Evolutionary conservation across 2,888 invertebrate species (phyloP), one percentile per base, ranked within the genome.

Genomic region (Altica lythri): DNA sequence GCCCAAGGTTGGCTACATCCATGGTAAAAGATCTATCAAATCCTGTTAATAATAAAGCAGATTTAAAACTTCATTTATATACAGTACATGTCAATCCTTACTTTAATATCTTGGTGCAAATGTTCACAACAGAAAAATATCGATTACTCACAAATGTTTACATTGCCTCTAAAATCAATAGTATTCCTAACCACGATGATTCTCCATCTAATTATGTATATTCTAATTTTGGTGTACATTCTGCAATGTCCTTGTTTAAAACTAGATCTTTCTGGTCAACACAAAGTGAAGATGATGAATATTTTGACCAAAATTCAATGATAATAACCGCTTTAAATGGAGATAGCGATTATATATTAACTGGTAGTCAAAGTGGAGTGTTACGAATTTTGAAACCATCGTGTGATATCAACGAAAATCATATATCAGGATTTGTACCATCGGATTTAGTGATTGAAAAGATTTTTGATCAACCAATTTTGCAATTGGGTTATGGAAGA

Each of bases 221-320:
- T 18, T n/a, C 2, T 19, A 18, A n/a, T 18, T 5, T 18, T 18
- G 10, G 8, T n/a, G 8, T 4, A n/a, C 6, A 8, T 35, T 27
- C n/a, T 25, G 10, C 22, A 34, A 97, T 97, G 97, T 96, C 96
- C 2, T 79, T 97, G 67, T 97, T 97, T 73, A 94, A 92, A 80
- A 84, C 89, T 6, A 85, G 91, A 69, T 89, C 89, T 67, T 92
- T 92, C 86, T 97, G 96, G 95, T 82, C 86, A 12, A 86, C 88
- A 9, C 80, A 83, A 44, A 88, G 86, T 68, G 86, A 85, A 12
- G 77, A 78, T 38, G 79, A 81, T 32, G 86, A 86, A 72, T 77
- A 78, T 61, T 75, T 77, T 59, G 81, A 81, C 68, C 76, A 78
- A 59, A 77, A 77, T 64, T 80, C 78, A 14, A 67, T 82, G 59